Evolutionary conservation across 2,888 invertebrate genomes (phyloP), one percentile per base, ranked within the genome.

Genomic region (Syrista parreyssii): DNA sequence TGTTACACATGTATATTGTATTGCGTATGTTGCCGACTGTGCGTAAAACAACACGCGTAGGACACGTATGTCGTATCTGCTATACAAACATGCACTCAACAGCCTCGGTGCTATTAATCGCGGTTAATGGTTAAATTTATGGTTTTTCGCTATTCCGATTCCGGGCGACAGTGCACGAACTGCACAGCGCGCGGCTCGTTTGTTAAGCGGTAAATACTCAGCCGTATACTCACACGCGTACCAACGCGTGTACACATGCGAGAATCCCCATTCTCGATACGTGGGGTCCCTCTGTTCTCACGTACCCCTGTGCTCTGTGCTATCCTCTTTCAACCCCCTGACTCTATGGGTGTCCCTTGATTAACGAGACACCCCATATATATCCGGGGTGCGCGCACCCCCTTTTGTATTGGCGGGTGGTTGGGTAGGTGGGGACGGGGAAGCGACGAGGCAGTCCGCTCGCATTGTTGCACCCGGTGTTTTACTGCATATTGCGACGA

Each of bases 121-220:
- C 71, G 71, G 71, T 71, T 71, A 76, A 81, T 79, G 73, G 75
- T 68, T 77, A 75, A 77, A 80, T 79, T 79, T 79, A 79, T 75
- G 77, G 74, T 81, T 79, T 81, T 68, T 75, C 68, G 73, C 75
- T 81, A 71, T 80, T 81, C 74, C 76, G 76, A 73, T 73, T 71
- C 73, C 34, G 71, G 68, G 74, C 72, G 75, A 75, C 74, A 78
- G 74, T 74, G 76, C 75, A 73, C 74, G 79, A 81, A 79, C 82
- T 80, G 82, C 82, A 84, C 81, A 83, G 84, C 74, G 30, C 82
- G 83, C 84, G 82, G 86, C 85, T 87, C 90, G 89, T 90, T 90
- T 90, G 90, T 90, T 90, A 90, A 88, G 82, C 84, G 87, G 88
- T 90, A 89, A 90, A 90, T 87, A 83, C 81, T 85, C 78, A 71